These are phyloP conservation scores for Macquaria ambigua DNA, from an alignment of 2,113 vertebrate genomes.

Conservation along the genomic window DNA sequence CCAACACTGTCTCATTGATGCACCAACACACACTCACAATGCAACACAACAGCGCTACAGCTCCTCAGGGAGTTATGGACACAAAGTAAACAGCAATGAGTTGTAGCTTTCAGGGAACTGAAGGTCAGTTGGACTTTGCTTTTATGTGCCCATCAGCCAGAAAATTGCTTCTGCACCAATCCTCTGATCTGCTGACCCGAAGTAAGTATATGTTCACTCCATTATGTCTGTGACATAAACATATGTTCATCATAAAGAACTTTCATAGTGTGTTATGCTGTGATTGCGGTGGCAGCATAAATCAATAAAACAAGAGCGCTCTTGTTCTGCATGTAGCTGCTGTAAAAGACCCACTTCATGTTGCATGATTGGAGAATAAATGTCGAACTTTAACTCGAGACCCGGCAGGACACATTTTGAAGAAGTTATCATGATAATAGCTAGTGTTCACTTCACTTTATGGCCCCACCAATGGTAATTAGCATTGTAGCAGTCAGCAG, in stretches of 20 bases:
- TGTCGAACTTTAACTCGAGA: not conserved
- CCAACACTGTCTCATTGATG: not conserved
- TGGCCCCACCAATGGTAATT: no score
- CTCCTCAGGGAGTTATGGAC: not conserved
- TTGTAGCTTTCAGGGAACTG: conserved; percentile 12
- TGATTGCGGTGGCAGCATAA: not conserved
- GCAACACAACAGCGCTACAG: not conserved
- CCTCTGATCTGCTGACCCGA: conserved; percentile 22
- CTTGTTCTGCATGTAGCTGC: not conserved
- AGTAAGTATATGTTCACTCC: not conserved
- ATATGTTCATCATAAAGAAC: not conserved
- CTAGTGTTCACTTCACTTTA: no score
- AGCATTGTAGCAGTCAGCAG: no score
- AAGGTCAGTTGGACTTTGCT: conserved; percentile 47
- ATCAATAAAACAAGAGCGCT: not conserved
- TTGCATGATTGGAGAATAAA: not conserved
- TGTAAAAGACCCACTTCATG: not conserved
- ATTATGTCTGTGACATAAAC: not conserved
- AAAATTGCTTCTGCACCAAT: not conserved
- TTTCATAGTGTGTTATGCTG: not conserved
- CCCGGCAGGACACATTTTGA: not conserved
- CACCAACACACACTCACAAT: not conserved
- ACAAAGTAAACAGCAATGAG: conserved; percentile 29
- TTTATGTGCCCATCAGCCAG: conserved; percentile 34
- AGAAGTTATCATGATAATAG: no score